Base-by-base conservation (phyloP, 2,888 invertebrate species). In the Anagyrus pseudococci region DNA sequence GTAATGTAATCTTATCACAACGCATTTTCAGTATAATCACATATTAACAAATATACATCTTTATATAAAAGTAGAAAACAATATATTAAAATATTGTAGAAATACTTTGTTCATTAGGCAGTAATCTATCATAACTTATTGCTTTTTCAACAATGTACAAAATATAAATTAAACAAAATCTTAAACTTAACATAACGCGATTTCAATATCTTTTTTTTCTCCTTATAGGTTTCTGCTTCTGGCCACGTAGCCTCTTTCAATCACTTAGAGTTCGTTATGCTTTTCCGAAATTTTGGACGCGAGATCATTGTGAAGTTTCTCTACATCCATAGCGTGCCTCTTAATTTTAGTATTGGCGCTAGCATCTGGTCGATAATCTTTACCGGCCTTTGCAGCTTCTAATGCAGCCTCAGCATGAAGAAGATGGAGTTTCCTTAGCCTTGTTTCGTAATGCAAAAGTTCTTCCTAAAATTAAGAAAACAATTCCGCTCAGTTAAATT, bases 381-480 rank as follows among this genome's bases (percentile, higher is more conserved):
- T 84, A 67, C 83, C 85, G 73, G 87, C 85, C 71, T 87, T 87
- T 62, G 89, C 89, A 67, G 87, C 84, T 73, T 88, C 88, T 75
- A 92, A 81, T 66, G 90, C 90, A 72, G 91, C 89, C 78, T 95
- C 92, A 0, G 89, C 90, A 79, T 93, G 92, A 70, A 95, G 82
- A 76, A 92, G 89, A 33, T 93, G 87, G 55, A 96, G 82, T 79
- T 96, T 96, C 26, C 92, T 80, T 44, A 96, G 81, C 10, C 96
- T 85, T 50, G 90, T 89, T 82, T 97, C 95, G 80, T 95, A 96
- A 79, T 94, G 94, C 64, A 87, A 84, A 68, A 97, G 82, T 78
- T 97, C 96, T 62, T 89, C 87, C 89, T 91, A 75, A 15, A 79
- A 53, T 52, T 48, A 43, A 37, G 33, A 25, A 13, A n/a, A 52